Evolutionary conservation across 1,140 invertebrate genomes (phyloP), one percentile per base, ranked within the genome.

Genomic region (Apis florea): DNA sequence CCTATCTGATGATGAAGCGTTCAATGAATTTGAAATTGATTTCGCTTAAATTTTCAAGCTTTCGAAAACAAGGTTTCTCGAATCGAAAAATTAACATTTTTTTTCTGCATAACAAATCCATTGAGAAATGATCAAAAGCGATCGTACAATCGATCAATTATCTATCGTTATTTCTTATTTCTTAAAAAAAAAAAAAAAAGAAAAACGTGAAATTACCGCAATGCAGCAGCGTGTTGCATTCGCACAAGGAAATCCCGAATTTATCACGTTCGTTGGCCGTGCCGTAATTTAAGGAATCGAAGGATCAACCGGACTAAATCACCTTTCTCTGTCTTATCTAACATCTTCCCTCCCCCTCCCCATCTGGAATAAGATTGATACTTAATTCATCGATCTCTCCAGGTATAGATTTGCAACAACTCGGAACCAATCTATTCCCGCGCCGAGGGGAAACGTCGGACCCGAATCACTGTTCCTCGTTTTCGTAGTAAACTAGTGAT

Each of bases 331-430:
- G 71, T 76, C 71, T 85, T 73, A 86, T 87, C 75, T 77, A 77
- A 51, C 71, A 76, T 78, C 31, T 5, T 40, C 31, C 5, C 31
- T 5, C 31, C 31, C 6, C 85, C 74, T 66, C 73, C 76, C 56
- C 76, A 76, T 84, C 66, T 40, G 21, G 54, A 77, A 75, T 87
- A 84, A 78, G 86, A 87, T 87, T 70, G 83, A 88, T 85, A 87
- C 74, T 85, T 87, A 85, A 88, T 88, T 88, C 86, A 83, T 83
- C 87, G 86, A 88, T 88, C 88, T 88, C 88, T 88, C 86, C 86
- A 77, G 31, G 61, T 56, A 58, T 70, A 77, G 77, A 86, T 88
- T 82, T 76, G 79, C 71, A 81, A 83, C 51, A 75, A 70, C 58
- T 71, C 54, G 26, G 82, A 85, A 66, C 74, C 85, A 88, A 88